Percentiles rank a stretch among this genome's conserved stretches.
These are phyloP conservation scores for Poeciliopsis occidentalis DNA, from an alignment of 2,113 vertebrate genomes.

Conservation along the genomic window DNA sequence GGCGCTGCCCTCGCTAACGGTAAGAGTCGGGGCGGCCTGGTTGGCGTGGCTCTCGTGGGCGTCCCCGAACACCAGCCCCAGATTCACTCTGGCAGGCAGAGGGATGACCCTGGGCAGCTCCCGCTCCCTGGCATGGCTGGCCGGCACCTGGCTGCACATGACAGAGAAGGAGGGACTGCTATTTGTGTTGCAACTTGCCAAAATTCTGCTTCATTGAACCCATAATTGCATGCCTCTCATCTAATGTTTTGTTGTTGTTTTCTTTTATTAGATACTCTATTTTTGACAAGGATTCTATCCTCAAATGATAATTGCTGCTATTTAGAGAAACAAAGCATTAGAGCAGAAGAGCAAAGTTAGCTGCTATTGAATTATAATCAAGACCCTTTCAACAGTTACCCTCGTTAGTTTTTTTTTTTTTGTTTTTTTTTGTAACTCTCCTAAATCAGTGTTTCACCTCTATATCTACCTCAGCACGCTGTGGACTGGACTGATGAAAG, in stretches of 20 bases:
- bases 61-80: slow-evolving; percentile 56
- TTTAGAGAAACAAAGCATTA: not conserved
- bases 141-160: slow-evolving; percentile 84
- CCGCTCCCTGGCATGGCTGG: slow-evolving; percentile 63
- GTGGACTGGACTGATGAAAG: not conserved
- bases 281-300: not conserved
- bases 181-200: not conserved
- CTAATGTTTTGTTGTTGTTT: not conserved
- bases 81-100: slow-evolving; percentile 71
- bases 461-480: not conserved
- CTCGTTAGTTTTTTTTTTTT: not conserved
- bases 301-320: not conserved
- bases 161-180: slow-evolving; percentile 15
- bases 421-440: not conserved
- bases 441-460: not conserved
- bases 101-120: slow-evolving; percentile 64
- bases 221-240: too few species aligned
- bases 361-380: not conserved
- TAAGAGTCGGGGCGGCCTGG: slow-evolving; percentile 41
- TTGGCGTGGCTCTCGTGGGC: slow-evolving; percentile 59
- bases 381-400: not conserved
- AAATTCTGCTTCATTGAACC: not conserved
- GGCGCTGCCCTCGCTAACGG: slow-evolving; percentile 66
- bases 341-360: not conserved
- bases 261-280: not conserved